Conservation (phyloP, 2,113 vertebrate species). For the Proteles cristata region DNA sequence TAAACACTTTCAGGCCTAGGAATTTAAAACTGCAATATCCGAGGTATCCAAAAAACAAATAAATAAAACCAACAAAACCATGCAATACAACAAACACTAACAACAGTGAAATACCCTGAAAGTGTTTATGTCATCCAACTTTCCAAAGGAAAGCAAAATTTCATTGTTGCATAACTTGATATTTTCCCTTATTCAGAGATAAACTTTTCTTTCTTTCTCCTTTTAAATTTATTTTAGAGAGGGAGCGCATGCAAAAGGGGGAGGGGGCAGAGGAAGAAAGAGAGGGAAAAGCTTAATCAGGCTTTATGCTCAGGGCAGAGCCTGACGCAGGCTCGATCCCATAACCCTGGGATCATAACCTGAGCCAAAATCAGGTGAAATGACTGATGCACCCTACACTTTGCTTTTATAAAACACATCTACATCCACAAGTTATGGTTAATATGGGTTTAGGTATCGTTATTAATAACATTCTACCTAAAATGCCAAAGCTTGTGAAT, state of each 20-base stretch:
- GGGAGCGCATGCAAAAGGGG: too few species aligned
- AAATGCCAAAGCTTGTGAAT: not conserved
- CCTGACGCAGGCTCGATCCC: too few species aligned
- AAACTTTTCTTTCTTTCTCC: not conserved
- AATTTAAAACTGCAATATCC: not conserved
- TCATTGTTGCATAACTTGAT: not conserved
- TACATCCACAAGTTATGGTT: not conserved
- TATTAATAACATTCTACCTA: not conserved
- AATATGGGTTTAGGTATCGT: not conserved
- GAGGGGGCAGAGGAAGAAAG: too few species aligned
- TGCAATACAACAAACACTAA: not conserved
- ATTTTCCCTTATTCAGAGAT: not conserved
- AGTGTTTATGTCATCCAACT: not conserved
- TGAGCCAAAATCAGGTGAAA: too few species aligned
- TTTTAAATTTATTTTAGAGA: too few species aligned
- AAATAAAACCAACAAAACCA: not conserved
- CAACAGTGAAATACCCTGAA: slow-evolving; percentile 28
- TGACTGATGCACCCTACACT: not conserved
- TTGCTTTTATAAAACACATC: not conserved
- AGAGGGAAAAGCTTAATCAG: too few species aligned
- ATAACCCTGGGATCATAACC: too few species aligned
- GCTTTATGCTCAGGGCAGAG: too few species aligned
- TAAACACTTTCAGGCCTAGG: not conserved
- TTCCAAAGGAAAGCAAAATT: slow-evolving; percentile 34
- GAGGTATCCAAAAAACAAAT: not conserved